Conservation (phyloP, 2,113 vertebrate genomes). For the Oceanodroma tethys region DNA sequence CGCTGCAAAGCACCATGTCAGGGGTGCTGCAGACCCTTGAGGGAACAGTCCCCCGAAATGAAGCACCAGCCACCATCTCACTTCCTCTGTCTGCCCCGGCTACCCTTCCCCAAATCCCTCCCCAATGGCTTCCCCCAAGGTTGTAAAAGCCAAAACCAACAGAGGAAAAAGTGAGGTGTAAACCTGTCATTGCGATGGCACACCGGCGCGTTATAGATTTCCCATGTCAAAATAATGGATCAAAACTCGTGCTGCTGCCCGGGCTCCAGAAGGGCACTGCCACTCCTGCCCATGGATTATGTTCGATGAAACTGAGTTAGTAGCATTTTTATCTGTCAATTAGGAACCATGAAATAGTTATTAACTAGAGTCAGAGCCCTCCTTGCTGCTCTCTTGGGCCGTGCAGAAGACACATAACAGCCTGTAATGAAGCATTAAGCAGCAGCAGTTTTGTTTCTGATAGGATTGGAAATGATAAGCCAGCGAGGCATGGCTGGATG, state of each 20-base stretch:
- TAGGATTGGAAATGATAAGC: slow-evolving; percentile 64
- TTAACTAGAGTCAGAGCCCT: slow-evolving; percentile 61
- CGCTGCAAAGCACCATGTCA: fast-evolving
- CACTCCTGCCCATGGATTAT: slow-evolving; percentile 54
- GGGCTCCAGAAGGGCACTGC: background rate
- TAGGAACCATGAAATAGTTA: slow-evolving; percentile 65
- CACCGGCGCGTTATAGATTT: background rate
- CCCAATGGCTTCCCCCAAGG: background rate
- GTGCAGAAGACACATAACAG: slow-evolving; percentile 47
- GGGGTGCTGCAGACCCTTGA: background rate
- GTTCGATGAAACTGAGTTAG: slow-evolving; percentile 58
- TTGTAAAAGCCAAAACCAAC: background rate
- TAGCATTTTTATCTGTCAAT: slow-evolving; percentile 68
- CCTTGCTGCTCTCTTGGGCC: slow-evolving; percentile 43
- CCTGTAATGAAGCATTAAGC: slow-evolving; percentile 62
- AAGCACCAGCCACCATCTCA: background rate
- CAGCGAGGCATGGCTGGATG: background rate
- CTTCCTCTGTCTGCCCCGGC: background rate
- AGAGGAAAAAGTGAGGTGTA: background rate
- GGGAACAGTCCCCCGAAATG: fast-evolving
- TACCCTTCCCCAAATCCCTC: background rate
- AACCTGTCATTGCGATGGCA: fast-evolving
- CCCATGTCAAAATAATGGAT: slow-evolving; percentile 18
- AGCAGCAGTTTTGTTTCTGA: slow-evolving; percentile 65
- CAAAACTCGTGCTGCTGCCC: background rate